Evolutionary conservation across 2,113 vertebrate species (phyloP).

Genomic region (Gymnocephalus cernua): DNA sequence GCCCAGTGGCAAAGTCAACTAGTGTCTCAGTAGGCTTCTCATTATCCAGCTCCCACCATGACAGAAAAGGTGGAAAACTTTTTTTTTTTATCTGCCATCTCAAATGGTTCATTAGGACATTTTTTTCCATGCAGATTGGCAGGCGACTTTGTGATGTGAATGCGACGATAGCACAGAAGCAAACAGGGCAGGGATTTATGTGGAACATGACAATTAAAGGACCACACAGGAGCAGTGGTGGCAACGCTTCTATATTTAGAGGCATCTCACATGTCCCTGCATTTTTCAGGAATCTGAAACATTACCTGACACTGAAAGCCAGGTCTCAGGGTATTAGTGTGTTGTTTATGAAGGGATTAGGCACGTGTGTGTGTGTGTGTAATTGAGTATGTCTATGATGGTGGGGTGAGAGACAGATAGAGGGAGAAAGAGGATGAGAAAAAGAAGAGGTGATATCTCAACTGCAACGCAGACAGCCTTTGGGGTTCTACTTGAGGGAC

Average conservation of each 20-base stretch:
- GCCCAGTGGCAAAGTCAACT: slow-evolving; percentile 82
- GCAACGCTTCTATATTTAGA: slow-evolving; percentile 81
- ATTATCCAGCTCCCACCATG: slow-evolving; percentile 69
- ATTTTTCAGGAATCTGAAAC: slow-evolving; percentile 77
- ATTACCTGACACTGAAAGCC: slow-evolving; percentile 80
- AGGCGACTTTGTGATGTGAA: slow-evolving; percentile 36
- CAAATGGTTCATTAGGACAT: slow-evolving; percentile 52
- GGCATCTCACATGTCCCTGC: slow-evolving; percentile 81
- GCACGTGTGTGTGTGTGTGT: slow-evolving; percentile 3
- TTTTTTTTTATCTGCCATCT: slow-evolving; percentile 71
- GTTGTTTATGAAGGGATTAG: slow-evolving; percentile 21
- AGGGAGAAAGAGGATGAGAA: slow-evolving; percentile 16
- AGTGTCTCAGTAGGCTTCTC: slow-evolving; percentile 74
- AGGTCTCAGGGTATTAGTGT: slow-evolving; percentile 59
- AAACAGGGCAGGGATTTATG: slow-evolving; percentile 52
- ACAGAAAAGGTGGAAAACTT: slow-evolving; percentile 72
- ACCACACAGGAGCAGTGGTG: slow-evolving; percentile 65
- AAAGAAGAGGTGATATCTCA: slow-evolving; percentile 12
- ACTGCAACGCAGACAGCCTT: slow-evolving; percentile 30
- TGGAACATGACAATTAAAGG: slow-evolving; percentile 70
- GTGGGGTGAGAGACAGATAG: slow-evolving; percentile 13
- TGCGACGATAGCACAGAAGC: slow-evolving; percentile 10
- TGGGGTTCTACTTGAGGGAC: slow-evolving; percentile 48
- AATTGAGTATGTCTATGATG: slow-evolving; percentile 16
- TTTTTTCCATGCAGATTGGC: slow-evolving; percentile 34